Conservation (phyloP, 2,797 vertebrate genomes). For the Amniataba percoides region DNA sequence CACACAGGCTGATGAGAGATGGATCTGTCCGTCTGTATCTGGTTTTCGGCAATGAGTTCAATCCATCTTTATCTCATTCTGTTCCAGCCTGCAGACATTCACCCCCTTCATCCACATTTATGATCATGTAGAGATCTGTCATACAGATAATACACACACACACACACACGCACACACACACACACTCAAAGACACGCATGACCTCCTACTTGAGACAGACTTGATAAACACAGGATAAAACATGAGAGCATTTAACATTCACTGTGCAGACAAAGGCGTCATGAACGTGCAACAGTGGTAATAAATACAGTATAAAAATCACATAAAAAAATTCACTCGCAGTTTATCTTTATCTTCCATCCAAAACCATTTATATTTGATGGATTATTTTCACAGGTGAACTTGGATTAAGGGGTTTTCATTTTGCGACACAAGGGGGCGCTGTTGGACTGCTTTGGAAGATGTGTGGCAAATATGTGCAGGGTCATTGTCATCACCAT, state of each 20-base stretch:
- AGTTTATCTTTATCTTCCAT: not conserved
- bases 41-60: constrained; percentile 31
- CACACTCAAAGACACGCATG: too few relatives aligned
- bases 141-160: not conserved
- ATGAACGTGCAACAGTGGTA: not conserved
- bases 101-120: constrained; percentile 40
- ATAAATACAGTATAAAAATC: not conserved
- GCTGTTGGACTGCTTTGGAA: constrained; percentile 1
- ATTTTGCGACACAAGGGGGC: constrained; percentile 30
- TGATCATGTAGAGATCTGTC: constrained; percentile 40
- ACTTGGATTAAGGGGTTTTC: not conserved
- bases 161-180: not conserved
- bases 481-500: not conserved
- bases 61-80: constrained; percentile 52
- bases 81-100: constrained; percentile 9
- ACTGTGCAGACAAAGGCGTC: not conserved
- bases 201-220: not conserved
- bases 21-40: constrained; percentile 29
- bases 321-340: not conserved
- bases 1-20: constrained; percentile 11
- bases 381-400: not conserved
- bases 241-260: not conserved
- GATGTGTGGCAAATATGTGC: not conserved
- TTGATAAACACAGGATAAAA: not conserved
- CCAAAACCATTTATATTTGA: not conserved